A percentile compares a stretch with the other conserved stretches of the same genome.
phyloP scores from a whole-genome alignment of 2,113 vertebrate species.

The Tychaedon coryphoeus region DNA sequence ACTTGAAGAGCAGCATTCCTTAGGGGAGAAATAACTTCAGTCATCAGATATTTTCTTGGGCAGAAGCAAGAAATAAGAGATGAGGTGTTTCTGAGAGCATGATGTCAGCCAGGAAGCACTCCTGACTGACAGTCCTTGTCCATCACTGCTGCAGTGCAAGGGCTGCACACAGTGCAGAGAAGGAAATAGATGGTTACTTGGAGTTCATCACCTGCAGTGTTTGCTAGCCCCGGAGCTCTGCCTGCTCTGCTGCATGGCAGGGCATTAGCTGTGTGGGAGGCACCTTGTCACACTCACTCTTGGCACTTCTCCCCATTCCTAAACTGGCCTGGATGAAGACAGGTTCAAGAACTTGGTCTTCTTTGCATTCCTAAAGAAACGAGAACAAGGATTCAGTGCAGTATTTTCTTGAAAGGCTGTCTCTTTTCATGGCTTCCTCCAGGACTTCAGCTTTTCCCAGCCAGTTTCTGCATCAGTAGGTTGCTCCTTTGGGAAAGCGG shows the following conservation, averaged over 20 bases:
- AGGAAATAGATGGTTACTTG: background rate
- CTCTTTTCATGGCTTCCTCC: background rate
- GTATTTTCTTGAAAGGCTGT: background rate
- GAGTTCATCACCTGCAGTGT: background rate
- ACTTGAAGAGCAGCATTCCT: background rate
- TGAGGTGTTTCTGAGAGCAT: background rate
- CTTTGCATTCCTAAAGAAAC: background rate
- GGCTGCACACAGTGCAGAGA: background rate
- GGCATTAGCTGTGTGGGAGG: background rate
- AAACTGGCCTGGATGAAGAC: background rate
- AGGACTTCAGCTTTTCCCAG: background rate
- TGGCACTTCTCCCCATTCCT: background rate
- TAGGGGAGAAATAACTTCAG: background rate
- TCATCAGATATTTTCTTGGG: background rate
- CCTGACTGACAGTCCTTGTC: background rate
- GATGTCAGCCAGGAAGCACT: background rate
- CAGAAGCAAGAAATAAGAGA: background rate
- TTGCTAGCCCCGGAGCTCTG: background rate
- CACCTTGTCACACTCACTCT: fast-evolving
- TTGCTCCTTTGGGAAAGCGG: background rate
- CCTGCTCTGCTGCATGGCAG: background rate
- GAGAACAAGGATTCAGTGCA: background rate
- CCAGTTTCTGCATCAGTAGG: background rate
- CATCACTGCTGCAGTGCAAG: background rate
- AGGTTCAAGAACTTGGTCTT: background rate